Percentiles rank a stretch among this genome's conserved stretches.
phyloP scores from a whole-genome alignment of 1,140 invertebrate genomes.

The Aradophagus sp. region DNA sequence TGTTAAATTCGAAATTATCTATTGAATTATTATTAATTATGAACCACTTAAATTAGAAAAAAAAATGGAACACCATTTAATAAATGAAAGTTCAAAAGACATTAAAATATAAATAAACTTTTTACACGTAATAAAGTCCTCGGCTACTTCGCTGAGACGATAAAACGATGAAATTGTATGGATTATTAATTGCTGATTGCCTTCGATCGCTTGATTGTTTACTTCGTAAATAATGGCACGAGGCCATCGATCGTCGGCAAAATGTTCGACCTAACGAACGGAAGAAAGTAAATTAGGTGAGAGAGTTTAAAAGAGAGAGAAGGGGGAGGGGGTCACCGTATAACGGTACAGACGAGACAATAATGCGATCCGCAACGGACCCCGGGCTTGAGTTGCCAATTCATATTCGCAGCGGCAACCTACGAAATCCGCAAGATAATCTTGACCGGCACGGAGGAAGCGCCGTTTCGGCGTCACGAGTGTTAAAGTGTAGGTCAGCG shows the following conservation, averaged over 20 bases:
- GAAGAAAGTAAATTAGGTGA: constrained; percentile 58
- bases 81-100: no score
- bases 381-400: constrained; percentile 29
- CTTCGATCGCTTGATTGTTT: no score
- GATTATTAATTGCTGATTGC: no score
- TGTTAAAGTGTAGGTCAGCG: constrained; percentile 47
- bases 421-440: constrained; percentile 40
- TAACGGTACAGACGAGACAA: constrained; percentile 57
- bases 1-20: no score
- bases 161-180: constrained; percentile 16
- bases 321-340: constrained; percentile 37
- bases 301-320: constrained; percentile 37
- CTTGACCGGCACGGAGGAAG: constrained; percentile 4
- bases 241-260: constrained; percentile 10
- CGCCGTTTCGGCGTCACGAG: constrained; percentile 16
- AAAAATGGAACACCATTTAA: no score
- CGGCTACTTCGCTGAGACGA: no score
- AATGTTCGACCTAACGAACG: constrained; percentile 6
- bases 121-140: no score
- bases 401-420: constrained; percentile 22
- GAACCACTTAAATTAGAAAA: no score
- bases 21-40: no score
- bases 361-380: constrained; percentile 29
- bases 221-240: constrained; percentile 7
- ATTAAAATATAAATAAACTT: no score